Evolutionary conservation across 2,888 invertebrate genomes (phyloP), one percentile per base, ranked within the genome.

Genomic region (Agriopis aurantiaria): DNA sequence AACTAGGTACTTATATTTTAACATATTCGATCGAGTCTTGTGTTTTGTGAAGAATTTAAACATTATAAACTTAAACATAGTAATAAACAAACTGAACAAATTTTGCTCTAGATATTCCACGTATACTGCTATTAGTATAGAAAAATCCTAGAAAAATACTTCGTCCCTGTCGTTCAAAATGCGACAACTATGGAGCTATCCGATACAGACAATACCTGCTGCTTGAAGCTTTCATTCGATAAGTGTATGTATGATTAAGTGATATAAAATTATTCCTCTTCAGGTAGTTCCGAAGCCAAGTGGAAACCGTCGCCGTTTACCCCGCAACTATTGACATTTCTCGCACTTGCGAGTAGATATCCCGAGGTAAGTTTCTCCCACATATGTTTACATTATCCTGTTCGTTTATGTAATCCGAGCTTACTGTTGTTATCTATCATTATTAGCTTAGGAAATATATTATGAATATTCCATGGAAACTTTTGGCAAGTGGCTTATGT

Each of bases 261-360:
- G 8, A 33, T 55, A 40, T 41, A n/a, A 8, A 17, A 45, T 45
- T 77, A 17, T 52, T 80, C 75, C 65, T 82, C 65, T 45, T 52
- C 85, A 88, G 87, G 78, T 79, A 79, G 74, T 65, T 71, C 77
- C 72, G 69, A 73, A 72, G 67, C 73, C 74, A 78, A 78, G 63
- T 59, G 67, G 66, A 64, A 69, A 71, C 60, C 73, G 71, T 60
- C 76, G 69, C 73, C 75, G 75, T 73, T 77, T 77, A 75, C 78
- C 75, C 72, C 72, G 74, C 76, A 73, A 78, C 78, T 76, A 75
- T 82, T 82, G 75, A 82, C 77, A 80, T 79, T 77, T 78, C 56
- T 77, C 70, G 75, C 74, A 80, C 81, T 89, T 86, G 79, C 80
- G 80, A 73, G 80, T 82, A 85, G 81, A 84, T 81, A 85, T 84